Percentiles rank a stretch among this genome's conserved stretches.
phyloP scores from a whole-genome alignment of 2,113 vertebrate species.

The Callaeas wilsoni region DNA sequence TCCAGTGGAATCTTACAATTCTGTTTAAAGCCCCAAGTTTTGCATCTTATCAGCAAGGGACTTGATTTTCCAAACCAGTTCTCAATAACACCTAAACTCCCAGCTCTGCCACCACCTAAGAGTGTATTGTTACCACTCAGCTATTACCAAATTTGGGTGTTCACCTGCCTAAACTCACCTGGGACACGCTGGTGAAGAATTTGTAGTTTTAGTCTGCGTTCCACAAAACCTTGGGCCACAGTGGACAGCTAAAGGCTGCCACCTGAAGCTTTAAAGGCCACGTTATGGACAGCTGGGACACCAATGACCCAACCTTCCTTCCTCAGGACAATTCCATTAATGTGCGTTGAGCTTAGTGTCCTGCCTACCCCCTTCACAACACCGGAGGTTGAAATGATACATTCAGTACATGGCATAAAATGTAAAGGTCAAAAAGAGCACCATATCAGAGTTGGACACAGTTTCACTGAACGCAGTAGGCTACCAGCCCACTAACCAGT shows the following conservation, averaged over 20 bases:
- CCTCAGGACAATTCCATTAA: not conserved
- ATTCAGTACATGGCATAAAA: not conserved
- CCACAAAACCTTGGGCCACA: not conserved
- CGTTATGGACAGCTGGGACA: not conserved
- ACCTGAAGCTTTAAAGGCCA: not conserved
- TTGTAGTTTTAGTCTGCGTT: accelerated
- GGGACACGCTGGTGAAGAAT: accelerated
- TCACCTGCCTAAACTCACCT: not conserved
- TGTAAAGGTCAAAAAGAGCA: not conserved
- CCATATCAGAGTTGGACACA: not conserved
- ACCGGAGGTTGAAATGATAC: not conserved
- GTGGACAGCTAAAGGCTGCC: not conserved
- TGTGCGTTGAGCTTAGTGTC: not conserved
- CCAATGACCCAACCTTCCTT: not conserved
- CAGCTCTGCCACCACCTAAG: not conserved
- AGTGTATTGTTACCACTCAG: not conserved
- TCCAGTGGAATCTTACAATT: not conserved
- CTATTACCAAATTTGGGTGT: not conserved
- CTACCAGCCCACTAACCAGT: not conserved
- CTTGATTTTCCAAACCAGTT: not conserved
- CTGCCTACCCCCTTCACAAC: not conserved
- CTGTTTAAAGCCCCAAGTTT: not conserved
- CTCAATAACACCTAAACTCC: not conserved
- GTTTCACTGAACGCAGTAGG: not conserved
- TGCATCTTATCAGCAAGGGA: not conserved